Percentiles rank a stretch among this genome's conserved stretches.
phyloP scores from a whole-genome alignment of 2,888 invertebrate species.

The Harpalus rufipes region DNA sequence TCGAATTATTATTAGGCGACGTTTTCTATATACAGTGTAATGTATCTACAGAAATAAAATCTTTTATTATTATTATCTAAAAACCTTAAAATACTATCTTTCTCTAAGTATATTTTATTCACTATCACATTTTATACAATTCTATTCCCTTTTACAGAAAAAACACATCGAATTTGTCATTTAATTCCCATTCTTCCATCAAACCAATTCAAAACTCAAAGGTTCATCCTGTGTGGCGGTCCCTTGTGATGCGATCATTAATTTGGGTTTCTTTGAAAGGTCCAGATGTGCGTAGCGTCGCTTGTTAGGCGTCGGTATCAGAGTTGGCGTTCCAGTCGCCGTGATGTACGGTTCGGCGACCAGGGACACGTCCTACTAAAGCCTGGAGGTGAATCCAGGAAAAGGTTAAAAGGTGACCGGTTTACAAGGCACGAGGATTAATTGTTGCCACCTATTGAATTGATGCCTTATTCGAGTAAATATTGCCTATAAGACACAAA shows the following conservation, averaged over 20 bases:
- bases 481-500: too few relatives aligned
- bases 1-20: too few relatives aligned
- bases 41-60: too few relatives aligned
- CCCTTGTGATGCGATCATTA: slow-evolving; percentile 44
- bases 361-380: neutral
- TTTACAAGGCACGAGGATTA: neutral
- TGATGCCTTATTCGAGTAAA: neutral
- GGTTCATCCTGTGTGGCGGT: slow-evolving; percentile 9
- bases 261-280: slow-evolving; percentile 48
- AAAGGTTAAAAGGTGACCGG: neutral
- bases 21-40: too few relatives aligned
- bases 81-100: too few relatives aligned
- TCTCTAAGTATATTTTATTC: too few relatives aligned
- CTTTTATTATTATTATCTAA: too few relatives aligned
- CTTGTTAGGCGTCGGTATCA: slow-evolving; percentile 33
- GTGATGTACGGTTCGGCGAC: slow-evolving; percentile 37
- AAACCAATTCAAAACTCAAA: neutral
- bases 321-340: neutral
- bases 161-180: neutral
- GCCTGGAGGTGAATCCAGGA: slow-evolving; percentile 1
- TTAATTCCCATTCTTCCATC: neutral
- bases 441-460: neutral
- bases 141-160: neutral
- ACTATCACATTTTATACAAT: neutral
- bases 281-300: neutral